Percentiles rank a stretch among this genome's conserved stretches.
Conservation (phyloP, 2,888 invertebrate species). For the Melikaiella ostensackeni region DNA sequence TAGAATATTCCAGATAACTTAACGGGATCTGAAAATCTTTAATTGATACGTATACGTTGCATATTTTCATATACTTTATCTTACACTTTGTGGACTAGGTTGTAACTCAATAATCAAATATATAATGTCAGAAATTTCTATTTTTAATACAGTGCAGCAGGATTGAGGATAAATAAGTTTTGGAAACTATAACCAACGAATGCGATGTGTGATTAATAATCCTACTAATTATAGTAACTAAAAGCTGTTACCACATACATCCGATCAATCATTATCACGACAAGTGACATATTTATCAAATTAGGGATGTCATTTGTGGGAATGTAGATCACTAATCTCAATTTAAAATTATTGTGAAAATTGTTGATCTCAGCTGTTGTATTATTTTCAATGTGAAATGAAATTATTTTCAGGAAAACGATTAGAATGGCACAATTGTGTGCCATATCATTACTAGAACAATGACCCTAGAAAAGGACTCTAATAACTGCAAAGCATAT, state of each 20-base stretch:
- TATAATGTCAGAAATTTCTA: background rate
- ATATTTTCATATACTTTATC: background rate
- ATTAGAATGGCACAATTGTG: background rate
- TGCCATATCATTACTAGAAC: background rate
- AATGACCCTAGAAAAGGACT: constrained; percentile 4
- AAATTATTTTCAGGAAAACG: too few relatives aligned
- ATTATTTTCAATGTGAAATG: too few relatives aligned
- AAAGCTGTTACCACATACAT: background rate
- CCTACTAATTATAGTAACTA: background rate
- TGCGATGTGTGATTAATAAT: background rate
- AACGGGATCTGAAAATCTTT: background rate
- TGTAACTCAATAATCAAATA: constrained; percentile 12
- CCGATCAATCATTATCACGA: background rate
- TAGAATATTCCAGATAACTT: background rate
- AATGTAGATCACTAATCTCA: background rate
- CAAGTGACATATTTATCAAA: background rate
- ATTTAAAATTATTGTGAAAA: background rate
- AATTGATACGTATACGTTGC: background rate
- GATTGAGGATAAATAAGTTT: background rate
- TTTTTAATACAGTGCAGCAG: background rate
- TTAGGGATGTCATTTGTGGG: background rate
- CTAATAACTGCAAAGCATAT: background rate
- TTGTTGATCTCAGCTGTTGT: too few relatives aligned
- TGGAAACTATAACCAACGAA: background rate
- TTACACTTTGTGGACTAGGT: constrained; percentile 4